These are phyloP conservation scores for Creontiades dilutus DNA, from an alignment of 2,888 invertebrate genomes.

Conservation along the genomic window DNA sequence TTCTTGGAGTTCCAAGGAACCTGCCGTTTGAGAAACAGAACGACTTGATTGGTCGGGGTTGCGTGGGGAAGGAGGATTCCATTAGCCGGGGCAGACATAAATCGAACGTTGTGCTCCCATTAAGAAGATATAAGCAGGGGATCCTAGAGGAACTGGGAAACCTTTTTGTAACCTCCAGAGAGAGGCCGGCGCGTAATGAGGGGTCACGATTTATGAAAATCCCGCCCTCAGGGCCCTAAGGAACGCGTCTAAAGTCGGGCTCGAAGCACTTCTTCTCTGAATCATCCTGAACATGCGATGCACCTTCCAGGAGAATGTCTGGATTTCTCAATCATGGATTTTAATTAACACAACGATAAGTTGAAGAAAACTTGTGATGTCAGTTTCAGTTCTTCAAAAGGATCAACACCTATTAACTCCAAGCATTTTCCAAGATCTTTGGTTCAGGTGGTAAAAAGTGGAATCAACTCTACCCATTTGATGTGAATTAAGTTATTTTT, in stretches of 20 bases:
- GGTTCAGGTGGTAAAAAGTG: no score
- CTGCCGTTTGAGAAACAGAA: background rate
- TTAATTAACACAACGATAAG: no score
- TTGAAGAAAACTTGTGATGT: no score
- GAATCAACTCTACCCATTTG: no score
- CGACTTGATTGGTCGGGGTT: background rate
- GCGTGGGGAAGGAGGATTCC: slow-evolving; percentile 20
- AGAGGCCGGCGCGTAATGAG: slow-evolving; percentile 5
- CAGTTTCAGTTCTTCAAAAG: no score
- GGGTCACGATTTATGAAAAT: slow-evolving; percentile 52
- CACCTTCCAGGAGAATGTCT: no score
- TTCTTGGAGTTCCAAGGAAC: background rate
- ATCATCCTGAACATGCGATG: no score
- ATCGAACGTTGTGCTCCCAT: slow-evolving; percentile 57
- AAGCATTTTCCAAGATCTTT: no score
- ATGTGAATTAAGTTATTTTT: no score
- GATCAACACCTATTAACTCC: no score
- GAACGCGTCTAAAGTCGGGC: background rate
- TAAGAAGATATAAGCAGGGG: slow-evolving; percentile 62
- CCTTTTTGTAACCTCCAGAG: slow-evolving; percentile 32
- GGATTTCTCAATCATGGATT: no score
- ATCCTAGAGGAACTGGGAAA: slow-evolving; percentile 24
- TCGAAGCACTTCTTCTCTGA: background rate
- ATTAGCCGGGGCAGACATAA: slow-evolving; percentile 34
- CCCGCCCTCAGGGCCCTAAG: background rate